Conservation (phyloP, 2,797 vertebrate genomes). For the Sebastes vulpes region DNA sequence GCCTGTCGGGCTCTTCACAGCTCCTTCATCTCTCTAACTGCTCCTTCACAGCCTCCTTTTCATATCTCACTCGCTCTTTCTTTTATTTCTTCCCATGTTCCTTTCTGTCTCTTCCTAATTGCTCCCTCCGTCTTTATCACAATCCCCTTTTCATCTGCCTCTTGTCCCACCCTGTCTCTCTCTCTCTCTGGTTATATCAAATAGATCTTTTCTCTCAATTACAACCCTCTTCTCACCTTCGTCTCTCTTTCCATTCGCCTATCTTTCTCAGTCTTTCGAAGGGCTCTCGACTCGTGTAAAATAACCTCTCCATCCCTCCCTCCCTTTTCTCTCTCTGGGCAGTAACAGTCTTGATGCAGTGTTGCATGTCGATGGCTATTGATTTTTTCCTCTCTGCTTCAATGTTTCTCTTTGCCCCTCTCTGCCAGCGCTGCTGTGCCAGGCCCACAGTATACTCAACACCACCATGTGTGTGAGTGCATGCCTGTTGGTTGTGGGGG, state of each 20-base stretch:
- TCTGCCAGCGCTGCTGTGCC: slow-evolving; percentile 42
- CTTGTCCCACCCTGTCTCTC: not conserved
- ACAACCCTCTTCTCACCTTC: slow-evolving; percentile 20
- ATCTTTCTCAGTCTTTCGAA: slow-evolving; percentile 15
- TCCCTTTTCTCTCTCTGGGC: slow-evolving; percentile 38
- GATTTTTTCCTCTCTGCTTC: slow-evolving; percentile 66
- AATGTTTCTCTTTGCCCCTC: slow-evolving; percentile 52
- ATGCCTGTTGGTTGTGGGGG: slow-evolving; percentile 12
- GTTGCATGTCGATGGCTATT: slow-evolving; percentile 77
- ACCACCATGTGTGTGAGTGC: slow-evolving; percentile 11
- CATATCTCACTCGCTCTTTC: slow-evolving; percentile 5
- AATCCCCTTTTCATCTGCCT: slow-evolving; percentile 43
- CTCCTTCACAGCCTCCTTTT: slow-evolving; percentile 17
- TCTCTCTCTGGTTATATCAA: slow-evolving; percentile 26
- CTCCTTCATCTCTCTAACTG: slow-evolving; percentile 28
- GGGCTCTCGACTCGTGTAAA: slow-evolving; percentile 16
- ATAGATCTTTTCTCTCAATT: slow-evolving; percentile 46
- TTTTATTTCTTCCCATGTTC: slow-evolving; percentile 15
- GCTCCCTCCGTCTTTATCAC: slow-evolving; percentile 34
- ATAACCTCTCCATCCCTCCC: slow-evolving; percentile 24
- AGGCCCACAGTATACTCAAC: slow-evolving; percentile 45
- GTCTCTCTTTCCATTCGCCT: slow-evolving; percentile 21
- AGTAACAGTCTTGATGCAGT: slow-evolving; percentile 78
- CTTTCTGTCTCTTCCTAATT: slow-evolving; percentile 26
- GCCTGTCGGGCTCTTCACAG: slow-evolving; percentile 5